These are phyloP conservation scores for Eulemur rufifrons DNA, from an alignment of 2,113 vertebrate genomes.

Conservation along the genomic window DNA sequence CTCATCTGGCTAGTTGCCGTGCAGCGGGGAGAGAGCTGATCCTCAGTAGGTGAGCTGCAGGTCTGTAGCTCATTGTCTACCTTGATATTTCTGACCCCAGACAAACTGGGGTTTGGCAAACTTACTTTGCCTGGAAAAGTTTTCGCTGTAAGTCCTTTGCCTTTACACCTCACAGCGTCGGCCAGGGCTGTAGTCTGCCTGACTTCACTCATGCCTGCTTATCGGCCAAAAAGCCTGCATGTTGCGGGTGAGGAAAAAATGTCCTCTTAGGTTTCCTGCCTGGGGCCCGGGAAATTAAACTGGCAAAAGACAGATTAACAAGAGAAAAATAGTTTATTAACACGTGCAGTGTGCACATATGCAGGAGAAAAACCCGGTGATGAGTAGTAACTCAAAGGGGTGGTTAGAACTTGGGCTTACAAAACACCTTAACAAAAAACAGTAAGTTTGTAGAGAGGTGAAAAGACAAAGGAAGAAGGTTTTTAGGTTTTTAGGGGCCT, in stretches of 20 bases:
- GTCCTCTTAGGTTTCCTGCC: neutral
- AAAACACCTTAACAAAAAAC: neutral
- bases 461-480: neutral
- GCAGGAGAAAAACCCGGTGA: neutral
- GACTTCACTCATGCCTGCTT: neutral
- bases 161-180: neutral
- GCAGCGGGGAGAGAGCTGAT: neutral
- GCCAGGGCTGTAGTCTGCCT: neutral
- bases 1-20: neutral
- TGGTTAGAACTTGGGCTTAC: neutral
- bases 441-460: neutral
- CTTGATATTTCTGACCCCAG: neutral
- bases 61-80: neutral
- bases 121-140: neutral
- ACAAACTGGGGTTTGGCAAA: neutral
- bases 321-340: neutral
- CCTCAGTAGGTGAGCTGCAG: neutral
- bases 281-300: neutral
- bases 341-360: neutral
- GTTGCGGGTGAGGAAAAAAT: neutral
- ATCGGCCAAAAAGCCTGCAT: neutral
- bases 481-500: neutral
- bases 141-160: neutral
- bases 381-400: neutral
- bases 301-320: neutral